Base-by-base conservation (phyloP, 1,140 invertebrate genomes). In the Tetragonula clypearis region DNA sequence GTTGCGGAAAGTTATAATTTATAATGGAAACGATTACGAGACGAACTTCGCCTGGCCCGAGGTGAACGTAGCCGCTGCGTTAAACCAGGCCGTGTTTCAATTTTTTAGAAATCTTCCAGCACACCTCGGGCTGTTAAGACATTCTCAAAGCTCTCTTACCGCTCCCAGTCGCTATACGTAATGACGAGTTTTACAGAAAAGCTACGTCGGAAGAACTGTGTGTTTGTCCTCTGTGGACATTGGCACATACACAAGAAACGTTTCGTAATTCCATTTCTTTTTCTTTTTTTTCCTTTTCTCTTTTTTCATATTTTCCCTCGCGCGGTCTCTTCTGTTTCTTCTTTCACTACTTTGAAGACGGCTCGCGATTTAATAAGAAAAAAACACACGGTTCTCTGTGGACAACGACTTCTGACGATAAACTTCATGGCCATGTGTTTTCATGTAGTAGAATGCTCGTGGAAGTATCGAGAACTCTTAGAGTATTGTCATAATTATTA, bases 11-110 rank as follows among this genome's bases (percentile, higher is more conserved):
- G 15, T 77, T 62, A 62, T 62, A 76, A 76, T 56, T 76, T 26
- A 23, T 26, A 62, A 62, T 62, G 35, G 30, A 62, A 77, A 77
- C 58, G 30, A 62, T 62, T 77, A 77, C 35, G 56, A n/a, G 35
- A 65, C 30, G 12, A 72, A 49, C 4, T 72, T 72, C 41, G 23
- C 4, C 41, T 49, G 14, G 12, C 8, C 23, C 21, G 5, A 14
- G 26, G 41, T 21, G 19, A 77, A 12, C 30, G 23, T 62, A 5
- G 6, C 4, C 17, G 21, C 23, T 58, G 11, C 15, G 75, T 41
- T 76, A 56, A 77, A 76, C 5, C 74, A 23, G 14, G 6, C 30
- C 23, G 30, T 41, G 35, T 76, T 76, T 60, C 30, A 76, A 77
- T 65, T 77, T 77, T 77, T 77, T 17, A 49, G n/a, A 60, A 35